Conservation (phyloP, 2,888 invertebrate species). For the Colostygia pectinataria region DNA sequence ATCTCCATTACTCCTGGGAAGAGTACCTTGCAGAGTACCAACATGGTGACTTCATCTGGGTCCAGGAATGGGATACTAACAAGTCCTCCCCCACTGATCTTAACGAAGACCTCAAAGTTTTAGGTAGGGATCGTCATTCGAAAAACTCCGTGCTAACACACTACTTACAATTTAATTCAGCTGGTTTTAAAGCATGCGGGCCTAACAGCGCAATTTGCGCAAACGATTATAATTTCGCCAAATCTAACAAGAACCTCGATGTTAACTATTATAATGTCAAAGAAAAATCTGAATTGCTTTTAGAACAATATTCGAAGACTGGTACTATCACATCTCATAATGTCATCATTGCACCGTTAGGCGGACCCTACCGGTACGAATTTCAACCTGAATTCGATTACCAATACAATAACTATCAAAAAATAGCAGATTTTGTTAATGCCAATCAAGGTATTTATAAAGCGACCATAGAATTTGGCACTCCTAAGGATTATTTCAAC, state of each 20-base stretch:
- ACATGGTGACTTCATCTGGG: conserved; percentile 95
- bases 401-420: conserved; percentile 95
- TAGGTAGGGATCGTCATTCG: conserved; percentile 62
- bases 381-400: conserved; percentile 95
- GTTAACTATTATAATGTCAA: conserved; percentile 92
- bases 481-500: conserved; percentile 93
- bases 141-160: conserved; percentile 64
- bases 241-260: conserved; percentile 87
- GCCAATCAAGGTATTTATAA: conserved; percentile 86
- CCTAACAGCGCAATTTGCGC: conserved; percentile 56
- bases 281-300: conserved; percentile 90
- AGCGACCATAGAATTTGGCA: conserved; percentile 92
- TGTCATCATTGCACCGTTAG: conserved; percentile 94
- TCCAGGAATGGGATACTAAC: conserved; percentile 89
- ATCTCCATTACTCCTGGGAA: conserved; percentile 97
- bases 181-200: conserved; percentile 64
- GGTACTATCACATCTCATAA: conserved; percentile 95
- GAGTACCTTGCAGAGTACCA: conserved; percentile 94
- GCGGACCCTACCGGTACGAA: conserved; percentile 96
- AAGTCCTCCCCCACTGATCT: conserved; percentile 47
- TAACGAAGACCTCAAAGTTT: conserved; percentile 55
- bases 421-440: conserved; percentile 94
- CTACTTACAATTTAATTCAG: conserved; percentile 67
- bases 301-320: conserved; percentile 95
- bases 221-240: conserved; percentile 85